A percentile compares a stretch with the other conserved stretches of the same genome.
Evolutionary conservation across 2,113 vertebrate species (phyloP).

Genomic region (Phylloscopus trochilus): DNA sequence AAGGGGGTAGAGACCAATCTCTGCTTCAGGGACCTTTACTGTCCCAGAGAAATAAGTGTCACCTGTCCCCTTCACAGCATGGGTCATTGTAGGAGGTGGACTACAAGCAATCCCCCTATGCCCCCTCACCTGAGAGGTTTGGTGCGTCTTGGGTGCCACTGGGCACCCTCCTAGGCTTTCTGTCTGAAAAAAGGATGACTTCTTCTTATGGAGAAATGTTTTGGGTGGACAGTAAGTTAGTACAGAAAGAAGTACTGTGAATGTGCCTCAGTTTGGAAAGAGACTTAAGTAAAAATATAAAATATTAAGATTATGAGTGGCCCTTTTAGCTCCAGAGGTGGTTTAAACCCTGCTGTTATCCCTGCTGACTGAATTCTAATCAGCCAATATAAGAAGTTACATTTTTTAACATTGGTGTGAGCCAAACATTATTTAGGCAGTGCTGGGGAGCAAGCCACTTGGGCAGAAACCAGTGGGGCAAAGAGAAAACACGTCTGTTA

Average conservation of each 20-base stretch:
- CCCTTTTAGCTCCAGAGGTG: neutral
- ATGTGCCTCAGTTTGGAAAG: neutral
- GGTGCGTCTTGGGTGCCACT: neutral
- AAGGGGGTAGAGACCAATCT: fast-evolving
- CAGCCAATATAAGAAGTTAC: neutral
- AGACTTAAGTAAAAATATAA: neutral
- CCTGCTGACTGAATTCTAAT: neutral
- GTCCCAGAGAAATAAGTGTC: neutral
- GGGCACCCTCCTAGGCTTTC: neutral
- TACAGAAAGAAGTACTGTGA: neutral
- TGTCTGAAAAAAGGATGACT: neutral
- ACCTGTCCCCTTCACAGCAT: neutral
- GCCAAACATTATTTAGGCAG: neutral
- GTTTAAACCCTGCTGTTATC: neutral
- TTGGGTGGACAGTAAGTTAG: neutral
- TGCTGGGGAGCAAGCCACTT: neutral
- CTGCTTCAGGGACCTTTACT: neutral
- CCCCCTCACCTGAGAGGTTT: neutral
- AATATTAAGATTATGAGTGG: neutral
- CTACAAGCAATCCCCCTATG: neutral
- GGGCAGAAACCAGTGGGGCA: neutral
- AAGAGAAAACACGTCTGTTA: neutral
- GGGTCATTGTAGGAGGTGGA: neutral
- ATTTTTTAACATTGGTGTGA: neutral
- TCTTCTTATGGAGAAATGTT: neutral